phyloP scores from a whole-genome alignment of 2,888 invertebrate genomes.

The Hirudinaria manillensis region DNA sequence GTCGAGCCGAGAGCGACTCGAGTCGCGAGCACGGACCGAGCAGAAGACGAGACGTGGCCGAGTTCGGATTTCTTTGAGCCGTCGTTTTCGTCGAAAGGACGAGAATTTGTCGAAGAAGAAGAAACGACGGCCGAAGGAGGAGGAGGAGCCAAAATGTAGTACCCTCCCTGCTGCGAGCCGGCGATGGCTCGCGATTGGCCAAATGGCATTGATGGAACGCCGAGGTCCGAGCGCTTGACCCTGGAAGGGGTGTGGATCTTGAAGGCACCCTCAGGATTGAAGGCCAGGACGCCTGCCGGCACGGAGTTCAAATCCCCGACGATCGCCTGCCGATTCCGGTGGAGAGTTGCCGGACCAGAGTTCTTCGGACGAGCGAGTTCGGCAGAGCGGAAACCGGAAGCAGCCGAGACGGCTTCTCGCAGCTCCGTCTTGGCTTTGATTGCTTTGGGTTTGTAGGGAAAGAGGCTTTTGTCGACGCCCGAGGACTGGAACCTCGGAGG shows the following conservation, averaged over 20 bases:
- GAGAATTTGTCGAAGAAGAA: too few relatives aligned
- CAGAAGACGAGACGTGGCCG: too few relatives aligned
- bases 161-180: neutral
- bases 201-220: neutral
- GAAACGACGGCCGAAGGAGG: too few relatives aligned
- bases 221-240: neutral
- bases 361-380: neutral
- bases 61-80: too few relatives aligned
- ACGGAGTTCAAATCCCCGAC: neutral
- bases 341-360: neutral
- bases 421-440: neutral
- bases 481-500: neutral
- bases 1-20: neutral
- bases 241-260: constrained; percentile 5
- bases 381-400: neutral
- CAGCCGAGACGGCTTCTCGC: neutral
- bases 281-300: neutral
- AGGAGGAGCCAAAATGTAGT: constrained; percentile 3
- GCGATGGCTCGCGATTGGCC: neutral
- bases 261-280: constrained; percentile 8
- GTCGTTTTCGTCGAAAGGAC: too few relatives aligned
- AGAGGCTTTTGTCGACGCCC: neutral
- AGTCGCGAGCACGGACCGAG: too few relatives aligned
- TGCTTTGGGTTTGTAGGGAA: constrained; percentile 6
- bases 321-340: neutral